A percentile compares a stretch with the other conserved stretches of the same genome.
Evolutionary conservation across 2,888 invertebrate species (phyloP).

Genomic region (Sepiola atlantica): DNA sequence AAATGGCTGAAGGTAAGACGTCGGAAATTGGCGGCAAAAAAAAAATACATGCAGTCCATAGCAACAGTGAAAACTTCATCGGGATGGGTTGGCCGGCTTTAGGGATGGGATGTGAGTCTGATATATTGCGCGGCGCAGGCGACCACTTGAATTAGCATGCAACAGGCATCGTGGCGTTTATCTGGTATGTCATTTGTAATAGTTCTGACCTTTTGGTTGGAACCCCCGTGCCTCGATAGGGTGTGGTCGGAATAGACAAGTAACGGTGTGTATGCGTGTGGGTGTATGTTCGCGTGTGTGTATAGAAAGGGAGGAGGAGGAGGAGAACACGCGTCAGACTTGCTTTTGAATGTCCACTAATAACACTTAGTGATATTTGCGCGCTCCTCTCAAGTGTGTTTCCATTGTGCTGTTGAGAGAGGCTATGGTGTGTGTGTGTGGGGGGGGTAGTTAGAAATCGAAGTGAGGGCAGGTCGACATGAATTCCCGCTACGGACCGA

Average conservation of each 20-base stretch:
- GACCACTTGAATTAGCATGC: not conserved
- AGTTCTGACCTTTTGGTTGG: not conserved
- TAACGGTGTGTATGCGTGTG: too few species aligned
- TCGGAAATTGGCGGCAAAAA: not conserved
- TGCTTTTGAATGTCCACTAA: constrained; percentile 32
- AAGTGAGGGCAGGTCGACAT: not conserved
- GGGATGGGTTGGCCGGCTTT: not conserved
- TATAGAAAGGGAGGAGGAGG: not conserved
- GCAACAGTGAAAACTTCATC: not conserved
- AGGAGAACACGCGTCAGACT: not conserved
- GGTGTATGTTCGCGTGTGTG: too few species aligned
- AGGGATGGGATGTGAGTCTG: not conserved
- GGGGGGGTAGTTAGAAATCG: too few species aligned
- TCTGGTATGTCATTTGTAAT: not conserved
- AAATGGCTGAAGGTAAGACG: not conserved
- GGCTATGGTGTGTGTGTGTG: not conserved
- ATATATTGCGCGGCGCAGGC: not conserved
- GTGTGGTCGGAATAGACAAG: not conserved
- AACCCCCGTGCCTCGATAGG: not conserved
- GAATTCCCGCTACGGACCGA: not conserved
- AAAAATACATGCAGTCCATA: not conserved
- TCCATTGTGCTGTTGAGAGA: not conserved
- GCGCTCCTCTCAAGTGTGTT: not conserved
- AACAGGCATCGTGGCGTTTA: not conserved
- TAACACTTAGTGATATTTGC: constrained; percentile 14